These are phyloP conservation scores for Baryphthengus martii DNA, from an alignment of 2,113 vertebrate species.

Conservation along the genomic window DNA sequence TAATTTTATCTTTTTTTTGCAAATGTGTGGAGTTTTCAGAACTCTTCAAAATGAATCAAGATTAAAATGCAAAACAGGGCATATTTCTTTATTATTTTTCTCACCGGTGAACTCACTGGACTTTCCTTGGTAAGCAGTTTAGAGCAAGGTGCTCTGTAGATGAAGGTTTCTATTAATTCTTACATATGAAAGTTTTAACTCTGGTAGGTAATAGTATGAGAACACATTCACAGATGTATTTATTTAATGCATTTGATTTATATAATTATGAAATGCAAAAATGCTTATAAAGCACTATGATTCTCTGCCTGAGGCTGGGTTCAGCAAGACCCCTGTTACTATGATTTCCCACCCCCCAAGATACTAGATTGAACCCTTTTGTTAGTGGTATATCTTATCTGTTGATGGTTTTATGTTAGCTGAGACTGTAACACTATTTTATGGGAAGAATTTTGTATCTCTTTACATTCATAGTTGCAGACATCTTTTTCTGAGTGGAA, in stretches of 20 bases:
- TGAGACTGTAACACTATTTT: not conserved
- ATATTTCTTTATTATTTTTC: not conserved
- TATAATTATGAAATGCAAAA: not conserved
- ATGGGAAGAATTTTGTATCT: not conserved
- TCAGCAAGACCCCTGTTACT: not conserved
- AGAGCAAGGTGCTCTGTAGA: not conserved
- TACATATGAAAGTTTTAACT: not conserved
- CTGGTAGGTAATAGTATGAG: not conserved
- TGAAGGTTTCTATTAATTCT: not conserved
- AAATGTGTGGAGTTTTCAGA: not conserved
- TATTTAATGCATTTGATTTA: not conserved
- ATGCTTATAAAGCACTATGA: rapidly evolving
- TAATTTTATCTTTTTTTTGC: not conserved
- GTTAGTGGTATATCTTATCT: not conserved
- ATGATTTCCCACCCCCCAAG: no score
- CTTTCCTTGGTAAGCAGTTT: not conserved
- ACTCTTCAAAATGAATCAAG: not conserved
- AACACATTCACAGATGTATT: rapidly evolving
- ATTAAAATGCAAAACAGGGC: not conserved
- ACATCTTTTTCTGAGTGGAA: not conserved
- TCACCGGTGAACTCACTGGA: not conserved
- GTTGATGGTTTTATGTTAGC: not conserved
- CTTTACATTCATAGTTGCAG: not conserved
- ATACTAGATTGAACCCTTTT: not conserved
- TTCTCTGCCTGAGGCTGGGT: not conserved